Percentiles rank a stretch among this genome's conserved stretches.
Evolutionary conservation across 2,797 vertebrate species (phyloP).

Genomic region (Uromys caudimaculatus): DNA sequence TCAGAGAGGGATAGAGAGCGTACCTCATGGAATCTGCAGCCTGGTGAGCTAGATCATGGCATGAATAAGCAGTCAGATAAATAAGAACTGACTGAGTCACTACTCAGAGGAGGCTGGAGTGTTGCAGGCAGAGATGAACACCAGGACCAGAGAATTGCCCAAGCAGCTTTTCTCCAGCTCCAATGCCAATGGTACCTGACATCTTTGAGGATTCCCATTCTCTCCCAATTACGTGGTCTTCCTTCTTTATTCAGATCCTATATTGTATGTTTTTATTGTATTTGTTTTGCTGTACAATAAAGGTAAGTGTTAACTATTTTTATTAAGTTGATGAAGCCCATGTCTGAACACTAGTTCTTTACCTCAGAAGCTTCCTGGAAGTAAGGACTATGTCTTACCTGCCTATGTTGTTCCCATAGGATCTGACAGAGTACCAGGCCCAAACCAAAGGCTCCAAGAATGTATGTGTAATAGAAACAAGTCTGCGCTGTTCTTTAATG

Average conservation of each 20-base stretch:
- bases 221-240: background rate
- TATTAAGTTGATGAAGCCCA: background rate
- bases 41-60: background rate
- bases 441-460: background rate
- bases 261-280: background rate
- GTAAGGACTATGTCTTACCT: background rate
- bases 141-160: background rate
- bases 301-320: background rate
- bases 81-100: background rate
- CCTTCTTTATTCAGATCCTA: background rate
- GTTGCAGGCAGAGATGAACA: background rate
- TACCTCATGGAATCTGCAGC: background rate
- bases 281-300: background rate
- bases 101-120: background rate
- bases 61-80: background rate
- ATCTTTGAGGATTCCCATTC: background rate
- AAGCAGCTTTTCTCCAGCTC: background rate
- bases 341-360: background rate
- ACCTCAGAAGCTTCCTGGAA: background rate
- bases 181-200: background rate
- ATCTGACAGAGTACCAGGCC: background rate
- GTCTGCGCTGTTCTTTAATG: slow-evolving; percentile 15
- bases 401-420: background rate
- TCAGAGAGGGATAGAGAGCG: background rate
- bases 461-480: slow-evolving; percentile 9